Base-by-base conservation (phyloP, 2,888 invertebrate genomes). In the Drosophila prolongata region DNA sequence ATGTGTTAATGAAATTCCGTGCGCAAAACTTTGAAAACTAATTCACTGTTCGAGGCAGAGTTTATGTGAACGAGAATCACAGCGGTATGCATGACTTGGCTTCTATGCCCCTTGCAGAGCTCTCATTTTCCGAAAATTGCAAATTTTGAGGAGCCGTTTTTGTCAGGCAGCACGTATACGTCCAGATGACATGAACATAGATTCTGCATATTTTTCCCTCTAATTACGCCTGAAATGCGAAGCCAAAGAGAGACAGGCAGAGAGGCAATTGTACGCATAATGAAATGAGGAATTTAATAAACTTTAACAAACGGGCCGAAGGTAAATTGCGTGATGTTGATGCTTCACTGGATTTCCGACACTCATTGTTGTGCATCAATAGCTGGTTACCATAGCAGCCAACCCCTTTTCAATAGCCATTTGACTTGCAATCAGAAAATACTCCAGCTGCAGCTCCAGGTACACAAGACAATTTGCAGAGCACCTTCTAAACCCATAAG, bases 271-370 rank as follows among this genome's bases (percentile, higher is more conserved):
- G 30, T 30, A 35, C 59, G 11, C 42, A 43, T 24, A 57, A 35
- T 44, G 42, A 62, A 62, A 27, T 27, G 24, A 49, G 64, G 49
- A 64, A 64, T 50, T 64, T 50, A 64, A 64, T 62, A 64, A 62
- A 43, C 35, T 60, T 34, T 6, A 38, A 5, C 8, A 13, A 16
- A 54, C 4, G 16, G 3, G 13, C 11, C 11, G 6, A 8, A 6
- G 27, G 16, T 3, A 1, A 30, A n/a, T 27, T 46, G 13, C 5
- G n/a, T 46, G 46, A 8, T n/a, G 14, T 10, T 14, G 14, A 1
- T 14, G 11, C 44, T 14, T 9, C 30, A 13, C 19, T 19, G 6
- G 19, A 43, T 43, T 19, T 11, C 2, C 42, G 42, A 11, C 27
- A 43, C 16, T 19, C 44, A 24, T 9, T 37, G 9, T 5, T 13